Evolutionary conservation across 92 coral and sea anemone genomes (phyloP).

Genomic region (Bergia puertoricense): DNA sequence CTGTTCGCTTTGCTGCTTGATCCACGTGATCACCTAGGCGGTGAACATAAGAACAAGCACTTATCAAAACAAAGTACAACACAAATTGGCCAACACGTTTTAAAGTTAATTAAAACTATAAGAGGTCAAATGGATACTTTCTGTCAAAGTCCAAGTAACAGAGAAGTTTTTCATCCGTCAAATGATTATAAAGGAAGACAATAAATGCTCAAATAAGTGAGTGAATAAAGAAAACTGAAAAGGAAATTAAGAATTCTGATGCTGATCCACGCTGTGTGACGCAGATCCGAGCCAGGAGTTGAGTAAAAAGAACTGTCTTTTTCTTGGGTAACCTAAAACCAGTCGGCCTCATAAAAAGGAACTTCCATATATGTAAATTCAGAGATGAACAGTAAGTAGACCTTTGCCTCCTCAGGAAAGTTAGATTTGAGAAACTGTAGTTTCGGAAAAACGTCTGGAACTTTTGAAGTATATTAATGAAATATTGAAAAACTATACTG

Average conservation of each 20-base stretch:
- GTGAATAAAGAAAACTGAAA: too few species aligned
- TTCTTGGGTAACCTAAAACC: neutral
- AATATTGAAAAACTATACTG: neutral
- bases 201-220: neutral
- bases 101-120: neutral
- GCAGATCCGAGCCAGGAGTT: neutral
- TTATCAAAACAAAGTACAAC: neutral
- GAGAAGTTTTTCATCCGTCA: neutral
- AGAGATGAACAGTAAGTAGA: too few species aligned
- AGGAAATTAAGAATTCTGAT: neutral
- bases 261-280: neutral
- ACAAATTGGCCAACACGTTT: neutral
- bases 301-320: neutral
- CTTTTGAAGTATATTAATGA: too few species aligned
- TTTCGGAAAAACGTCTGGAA: too few species aligned
- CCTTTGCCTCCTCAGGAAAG: neutral
- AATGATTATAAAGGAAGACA: neutral
- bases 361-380: too few species aligned
- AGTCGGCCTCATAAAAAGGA: neutral
- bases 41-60: neutral
- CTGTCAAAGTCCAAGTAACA: neutral
- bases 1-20: slow-evolving; percentile 94
- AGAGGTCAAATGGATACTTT: neutral
- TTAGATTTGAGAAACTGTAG: neutral
- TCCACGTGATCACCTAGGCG: slow-evolving; percentile 90